phyloP scores from a whole-genome alignment of 2,113 vertebrate genomes.

The Odocoileus hemionus region DNA sequence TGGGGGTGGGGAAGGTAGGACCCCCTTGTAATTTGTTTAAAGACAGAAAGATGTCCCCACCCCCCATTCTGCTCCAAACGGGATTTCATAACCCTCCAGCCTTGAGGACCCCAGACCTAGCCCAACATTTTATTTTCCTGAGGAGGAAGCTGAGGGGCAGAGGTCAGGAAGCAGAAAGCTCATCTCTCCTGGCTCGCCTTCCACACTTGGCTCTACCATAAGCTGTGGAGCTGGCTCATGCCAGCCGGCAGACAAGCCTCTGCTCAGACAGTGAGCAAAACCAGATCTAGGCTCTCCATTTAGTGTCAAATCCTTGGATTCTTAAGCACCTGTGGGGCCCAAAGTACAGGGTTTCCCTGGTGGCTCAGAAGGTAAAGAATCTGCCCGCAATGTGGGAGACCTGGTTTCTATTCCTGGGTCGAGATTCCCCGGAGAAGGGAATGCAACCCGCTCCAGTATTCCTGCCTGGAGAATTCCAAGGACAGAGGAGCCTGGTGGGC shows the following conservation, averaged over 20 bases:
- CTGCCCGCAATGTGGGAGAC: neutral
- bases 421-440: neutral
- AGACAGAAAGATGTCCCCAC: neutral
- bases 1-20: rapidly evolving
- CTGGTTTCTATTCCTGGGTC: neutral
- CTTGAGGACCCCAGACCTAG: neutral
- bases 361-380: neutral
- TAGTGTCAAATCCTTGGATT: neutral
- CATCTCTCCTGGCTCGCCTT: neutral
- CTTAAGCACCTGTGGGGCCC: neutral
- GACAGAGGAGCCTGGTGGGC: neutral
- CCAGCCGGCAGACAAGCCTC: neutral
- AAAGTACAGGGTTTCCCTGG: neutral
- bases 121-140: neutral
- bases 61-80: neutral
- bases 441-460: neutral
- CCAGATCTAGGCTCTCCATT: neutral
- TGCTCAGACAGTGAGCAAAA: neutral
- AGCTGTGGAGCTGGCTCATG: neutral
- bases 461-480: neutral
- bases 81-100: neutral
- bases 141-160: neutral
- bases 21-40: neutral
- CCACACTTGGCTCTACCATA: neutral
- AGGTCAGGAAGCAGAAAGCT: neutral